Percentiles rank a stretch among this genome's conserved stretches.
phyloP scores from a whole-genome alignment of 2,888 invertebrate genomes.

The Neuroscelio doddi region DNA sequence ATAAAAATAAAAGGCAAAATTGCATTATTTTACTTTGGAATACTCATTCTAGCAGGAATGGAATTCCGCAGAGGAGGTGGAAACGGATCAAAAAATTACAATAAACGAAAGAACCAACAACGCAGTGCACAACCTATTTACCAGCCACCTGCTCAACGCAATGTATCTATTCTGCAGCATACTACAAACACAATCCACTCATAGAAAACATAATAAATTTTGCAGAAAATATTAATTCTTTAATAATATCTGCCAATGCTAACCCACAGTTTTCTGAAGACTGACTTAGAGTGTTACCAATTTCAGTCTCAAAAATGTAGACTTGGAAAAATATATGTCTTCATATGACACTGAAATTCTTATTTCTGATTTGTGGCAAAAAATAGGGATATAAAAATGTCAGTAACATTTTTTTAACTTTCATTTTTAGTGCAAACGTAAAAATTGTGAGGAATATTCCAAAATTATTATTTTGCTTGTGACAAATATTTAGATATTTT shows the following conservation, averaged over 20 bases:
- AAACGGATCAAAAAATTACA: slow-evolving; percentile 53
- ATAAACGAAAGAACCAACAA: slow-evolving; percentile 61
- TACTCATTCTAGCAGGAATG: slow-evolving; percentile 55
- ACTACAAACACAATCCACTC: slow-evolving; percentile 21
- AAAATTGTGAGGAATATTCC: too few relatives aligned
- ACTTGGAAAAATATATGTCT: not conserved
- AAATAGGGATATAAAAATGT: too few relatives aligned
- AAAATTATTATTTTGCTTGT: too few relatives aligned
- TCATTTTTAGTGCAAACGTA: too few relatives aligned
- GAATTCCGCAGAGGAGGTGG: slow-evolving; percentile 64
- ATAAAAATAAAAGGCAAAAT: too few relatives aligned
- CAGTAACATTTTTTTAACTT: too few relatives aligned
- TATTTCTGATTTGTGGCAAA: too few relatives aligned
- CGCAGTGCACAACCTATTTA: slow-evolving; percentile 68
- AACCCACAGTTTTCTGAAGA: slow-evolving; percentile 33
- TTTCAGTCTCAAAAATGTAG: slow-evolving; percentile 14
- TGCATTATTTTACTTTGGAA: too few relatives aligned
- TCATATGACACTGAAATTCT: not conserved
- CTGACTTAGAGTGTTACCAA: slow-evolving; percentile 27
- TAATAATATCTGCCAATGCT: slow-evolving; percentile 9
- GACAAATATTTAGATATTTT: too few relatives aligned
- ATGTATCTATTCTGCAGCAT: slow-evolving; percentile 27
- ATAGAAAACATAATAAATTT: not conserved
- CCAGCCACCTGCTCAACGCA: slow-evolving; percentile 68
- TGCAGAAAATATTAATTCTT: slow-evolving; percentile 16